Conservation (phyloP, 2,113 vertebrate genomes). For the Nyctibius bracteatus region DNA sequence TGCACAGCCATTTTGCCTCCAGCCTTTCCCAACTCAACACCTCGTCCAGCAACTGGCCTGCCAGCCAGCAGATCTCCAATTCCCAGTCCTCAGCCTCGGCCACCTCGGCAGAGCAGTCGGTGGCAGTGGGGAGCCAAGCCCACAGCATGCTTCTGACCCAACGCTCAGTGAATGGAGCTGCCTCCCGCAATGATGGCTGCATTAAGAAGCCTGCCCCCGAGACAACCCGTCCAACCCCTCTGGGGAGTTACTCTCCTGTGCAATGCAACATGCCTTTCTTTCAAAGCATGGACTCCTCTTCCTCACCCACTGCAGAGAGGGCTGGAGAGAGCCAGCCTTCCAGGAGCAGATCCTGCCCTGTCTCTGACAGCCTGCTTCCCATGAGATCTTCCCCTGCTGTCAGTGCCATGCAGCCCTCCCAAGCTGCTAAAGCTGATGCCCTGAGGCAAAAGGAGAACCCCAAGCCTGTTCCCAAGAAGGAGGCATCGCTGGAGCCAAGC, state of each 20-base stretch:
- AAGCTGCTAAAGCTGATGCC: slow-evolving; percentile 19
- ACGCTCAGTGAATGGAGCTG: slow-evolving; percentile 16
- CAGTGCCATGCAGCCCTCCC: slow-evolving; percentile 22
- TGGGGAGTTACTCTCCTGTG: slow-evolving; percentile 93
- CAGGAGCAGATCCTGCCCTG: slow-evolving; percentile 71
- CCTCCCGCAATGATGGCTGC: not conserved
- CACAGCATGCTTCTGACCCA: not conserved
- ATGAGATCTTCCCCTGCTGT: slow-evolving; percentile 60
- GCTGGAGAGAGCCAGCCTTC: slow-evolving; percentile 68
- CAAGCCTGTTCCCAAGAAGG: not conserved
- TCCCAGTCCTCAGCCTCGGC: slow-evolving; percentile 35
- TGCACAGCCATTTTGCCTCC: slow-evolving; percentile 80
- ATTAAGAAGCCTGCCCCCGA: slow-evolving; percentile 65
- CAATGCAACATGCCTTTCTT: slow-evolving; percentile 78
- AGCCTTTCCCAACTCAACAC: slow-evolving; percentile 84
- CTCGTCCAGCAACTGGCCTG: slow-evolving; percentile 67
- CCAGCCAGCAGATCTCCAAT: slow-evolving; percentile 57
- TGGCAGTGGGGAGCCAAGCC: not conserved
- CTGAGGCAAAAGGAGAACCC: slow-evolving; percentile 23
- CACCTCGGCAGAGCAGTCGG: not conserved
- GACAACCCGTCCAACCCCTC: slow-evolving; percentile 86
- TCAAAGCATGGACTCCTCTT: slow-evolving; percentile 78
- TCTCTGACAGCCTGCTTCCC: slow-evolving; percentile 69
- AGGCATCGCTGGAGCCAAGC: not conserved
- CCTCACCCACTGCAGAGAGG: slow-evolving; percentile 73